Evolutionary conservation across 1,140 invertebrate genomes (phyloP).

Genomic region (Danaus plexippus): DNA sequence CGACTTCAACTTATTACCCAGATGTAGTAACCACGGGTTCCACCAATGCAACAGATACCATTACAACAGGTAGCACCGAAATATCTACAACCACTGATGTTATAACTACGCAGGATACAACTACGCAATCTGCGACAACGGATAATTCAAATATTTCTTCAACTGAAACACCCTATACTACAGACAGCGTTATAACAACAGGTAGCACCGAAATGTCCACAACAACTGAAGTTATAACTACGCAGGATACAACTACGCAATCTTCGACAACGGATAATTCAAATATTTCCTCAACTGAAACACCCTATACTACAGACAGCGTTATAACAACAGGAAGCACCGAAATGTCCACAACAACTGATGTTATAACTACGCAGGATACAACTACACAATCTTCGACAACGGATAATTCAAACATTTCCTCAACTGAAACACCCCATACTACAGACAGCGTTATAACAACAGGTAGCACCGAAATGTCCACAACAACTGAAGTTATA

Average conservation of each 20-base stretch:
- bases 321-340: not conserved
- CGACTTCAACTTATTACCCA: conserved; percentile 3
- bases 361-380: conserved; percentile 3
- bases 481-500: not conserved
- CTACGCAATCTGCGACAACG: not conserved
- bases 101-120: not conserved
- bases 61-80: conserved; percentile 3
- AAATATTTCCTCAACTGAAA: not conserved
- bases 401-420: not conserved
- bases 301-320: not conserved
- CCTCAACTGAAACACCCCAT: conserved; percentile 1
- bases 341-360: conserved; percentile 6
- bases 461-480: not conserved
- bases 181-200: not conserved
- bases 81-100: not conserved
- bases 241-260: not conserved
- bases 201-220: not conserved
- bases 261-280: not conserved
- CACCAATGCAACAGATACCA: conserved; percentile 3
- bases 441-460: not conserved
- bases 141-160: not conserved
- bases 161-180: not conserved
- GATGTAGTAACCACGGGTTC: not conserved
- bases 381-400: conserved; percentile 6
- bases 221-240: not conserved